Evolutionary conservation across 2,888 invertebrate genomes (phyloP), one percentile per base, ranked within the genome.

Genomic region (Ramazzottius varieornatus): DNA sequence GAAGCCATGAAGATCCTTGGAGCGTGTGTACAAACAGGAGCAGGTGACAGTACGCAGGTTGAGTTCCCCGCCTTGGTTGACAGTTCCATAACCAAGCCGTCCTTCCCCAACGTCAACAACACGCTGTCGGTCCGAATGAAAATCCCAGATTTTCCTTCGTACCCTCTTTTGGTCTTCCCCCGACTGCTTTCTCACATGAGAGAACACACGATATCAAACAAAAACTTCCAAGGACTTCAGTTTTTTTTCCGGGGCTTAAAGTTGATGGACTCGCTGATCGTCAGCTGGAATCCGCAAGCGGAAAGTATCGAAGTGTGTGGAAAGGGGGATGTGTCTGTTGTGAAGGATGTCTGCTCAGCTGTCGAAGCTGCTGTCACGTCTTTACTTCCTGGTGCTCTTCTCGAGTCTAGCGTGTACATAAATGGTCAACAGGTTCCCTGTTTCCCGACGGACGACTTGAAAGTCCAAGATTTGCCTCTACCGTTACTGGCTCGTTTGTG

Each of bases 401-500:
- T 40, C 8, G 40, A 40, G 20, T 40, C 8, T 20, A 40, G 8
- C 20, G 40, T 40, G 8, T 20, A 13, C 8, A 40, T 40, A 40
- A 40, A 40, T 20, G 40, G 40, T 40, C 40, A 40, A 20, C 40
- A 40, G 20, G 40, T 40, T 8, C 40, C 40, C 8, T 40, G 8
- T 20, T 20, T 40, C 40, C 40, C 8, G 40, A 20, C 40, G 40
- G 40, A 40, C 20, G 40, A 40, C 8, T 20, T 40, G 40, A 8
- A 40, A 20, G 20, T 40, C 8, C 40, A 20, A 20, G 20, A 40
- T 20, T 20, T 40, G 8, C 40, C 40, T 20, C 40, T 40, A 20
- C 40, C 40, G 40, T 20, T 40, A 20, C 8, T 40, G 68, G 75
- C 78, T 67, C 72, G 74, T 66, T 71, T 81, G 54, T 76, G 78